Evolutionary conservation across 1,140 invertebrate species (phyloP).

Genomic region (Trichonephila clavata): DNA sequence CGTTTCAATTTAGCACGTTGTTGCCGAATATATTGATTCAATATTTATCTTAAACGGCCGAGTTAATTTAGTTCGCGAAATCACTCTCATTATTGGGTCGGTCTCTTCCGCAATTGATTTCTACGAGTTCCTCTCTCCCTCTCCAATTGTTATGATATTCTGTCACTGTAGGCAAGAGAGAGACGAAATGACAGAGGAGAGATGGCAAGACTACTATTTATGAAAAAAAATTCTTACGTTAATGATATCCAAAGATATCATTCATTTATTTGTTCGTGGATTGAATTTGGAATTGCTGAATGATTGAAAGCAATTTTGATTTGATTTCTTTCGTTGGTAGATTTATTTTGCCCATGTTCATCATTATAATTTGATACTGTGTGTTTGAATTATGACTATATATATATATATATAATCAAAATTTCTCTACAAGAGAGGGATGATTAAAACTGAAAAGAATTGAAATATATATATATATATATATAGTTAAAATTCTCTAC

Average conservation of each 20-base stretch:
- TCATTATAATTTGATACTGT: too few species aligned
- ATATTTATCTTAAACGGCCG: conserved; percentile 75
- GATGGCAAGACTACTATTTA: background rate
- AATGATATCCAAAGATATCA: conserved; percentile 51
- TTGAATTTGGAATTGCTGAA: background rate
- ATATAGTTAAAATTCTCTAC: too few species aligned
- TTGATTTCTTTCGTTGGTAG: background rate
- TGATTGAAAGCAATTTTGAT: background rate
- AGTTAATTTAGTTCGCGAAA: conserved; percentile 74
- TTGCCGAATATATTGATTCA: conserved; percentile 75
- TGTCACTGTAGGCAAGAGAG: conserved; percentile 36
- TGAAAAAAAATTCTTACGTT: conserved; percentile 1
- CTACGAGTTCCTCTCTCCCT: conserved; percentile 13
- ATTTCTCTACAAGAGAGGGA: too few species aligned
- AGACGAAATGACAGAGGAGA: background rate
- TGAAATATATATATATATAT: too few species aligned
- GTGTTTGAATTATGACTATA: too few species aligned
- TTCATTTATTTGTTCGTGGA: background rate
- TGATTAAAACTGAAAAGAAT: too few species aligned
- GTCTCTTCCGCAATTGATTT: conserved; percentile 69
- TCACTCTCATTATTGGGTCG: conserved; percentile 72
- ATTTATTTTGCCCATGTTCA: background rate
- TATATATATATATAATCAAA: too few species aligned
- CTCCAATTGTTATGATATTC: conserved; percentile 62
- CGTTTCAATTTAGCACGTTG: conserved; percentile 75